Evolutionary conservation across 2,797 vertebrate genomes (phyloP).

Genomic region (Gymnothorax reevesii): DNA sequence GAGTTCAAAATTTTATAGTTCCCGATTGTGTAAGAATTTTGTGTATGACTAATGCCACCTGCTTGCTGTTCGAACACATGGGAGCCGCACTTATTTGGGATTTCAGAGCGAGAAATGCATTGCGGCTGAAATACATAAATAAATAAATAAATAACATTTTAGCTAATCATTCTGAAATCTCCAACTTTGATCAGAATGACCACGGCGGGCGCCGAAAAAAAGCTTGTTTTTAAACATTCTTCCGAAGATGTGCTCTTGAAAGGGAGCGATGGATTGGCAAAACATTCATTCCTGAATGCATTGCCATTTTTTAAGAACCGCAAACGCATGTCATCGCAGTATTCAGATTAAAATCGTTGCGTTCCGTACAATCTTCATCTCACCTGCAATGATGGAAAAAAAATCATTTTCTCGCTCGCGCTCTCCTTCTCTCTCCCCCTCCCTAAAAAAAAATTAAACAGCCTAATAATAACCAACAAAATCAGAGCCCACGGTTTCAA

Average conservation of each 20-base stretch:
- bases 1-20: constrained; percentile 53
- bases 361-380: not conserved
- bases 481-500: not conserved
- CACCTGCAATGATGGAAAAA: not conserved
- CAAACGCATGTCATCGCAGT: constrained; percentile 7
- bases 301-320: constrained; percentile 1
- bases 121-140: not conserved
- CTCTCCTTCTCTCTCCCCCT: too few relatives aligned
- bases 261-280: constrained; percentile 1
- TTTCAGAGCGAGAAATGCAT: constrained; percentile 21
- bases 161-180: constrained; percentile 17
- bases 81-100: constrained; percentile 27
- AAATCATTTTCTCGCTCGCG: not conserved
- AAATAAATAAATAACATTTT: not conserved
- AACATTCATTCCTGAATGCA: not conserved
- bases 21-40: constrained; percentile 54
- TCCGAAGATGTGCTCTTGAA: constrained; percentile 1
- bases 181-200: constrained; percentile 39
- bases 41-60: constrained; percentile 66
- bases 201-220: constrained; percentile 51
- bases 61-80: constrained; percentile 45
- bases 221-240: constrained; percentile 35
- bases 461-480: too few relatives aligned
- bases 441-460: too few relatives aligned
- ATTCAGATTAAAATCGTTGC: not conserved